Evolutionary conservation across 2,113 vertebrate species (phyloP), one percentile per base, ranked within the genome.

Genomic region (Malurus cyaneus): DNA sequence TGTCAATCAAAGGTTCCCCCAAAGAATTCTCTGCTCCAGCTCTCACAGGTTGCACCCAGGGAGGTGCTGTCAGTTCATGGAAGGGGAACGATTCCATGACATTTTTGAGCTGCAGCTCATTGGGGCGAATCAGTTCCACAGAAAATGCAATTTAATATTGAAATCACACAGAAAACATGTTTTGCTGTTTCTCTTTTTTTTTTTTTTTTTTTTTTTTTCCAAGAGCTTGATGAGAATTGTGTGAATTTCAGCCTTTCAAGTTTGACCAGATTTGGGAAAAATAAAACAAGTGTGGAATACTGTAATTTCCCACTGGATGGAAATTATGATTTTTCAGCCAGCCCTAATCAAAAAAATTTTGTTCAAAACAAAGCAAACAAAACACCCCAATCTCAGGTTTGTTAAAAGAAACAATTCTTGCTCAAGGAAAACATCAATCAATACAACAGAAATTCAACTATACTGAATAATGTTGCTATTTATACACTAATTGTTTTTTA

Each of bases 201-300:
- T 52, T 60, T 46, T 32, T 34, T 32, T 69, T 44, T 31, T 53
- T n/a, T 44, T 11, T 70, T 47, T 56, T 32, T 25, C 16, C 13
- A 15, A 42, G 8, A 0, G 1, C 15, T 77, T 46, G 1, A 24
- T 72, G 73, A 76, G 0, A 86, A 65, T 5, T 32, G 5, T 12
- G 7, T 50, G 23, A 73, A 84, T 46, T 71, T 84, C 44, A 71
- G 6, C 29, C n/a, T 83, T 80, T 87, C 10, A 31, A 29, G 6
- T 91, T 65, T 3, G 1, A 53, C 1, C 14, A 65, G 9, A 70
- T 79, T 54, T 62, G 3, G 11, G 11, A 6, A 61, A 66, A 47
- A 72, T 70, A 52, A 8, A 49, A 49, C 20, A 31, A 32, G 8
- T 11, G 14, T 76, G 17, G 6, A 72, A 72, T 57, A 47, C 7